Percentiles rank a stretch among this genome's conserved stretches.
phyloP scores from a whole-genome alignment of 1,140 invertebrate species.

The Aphidius gifuensis region DNA sequence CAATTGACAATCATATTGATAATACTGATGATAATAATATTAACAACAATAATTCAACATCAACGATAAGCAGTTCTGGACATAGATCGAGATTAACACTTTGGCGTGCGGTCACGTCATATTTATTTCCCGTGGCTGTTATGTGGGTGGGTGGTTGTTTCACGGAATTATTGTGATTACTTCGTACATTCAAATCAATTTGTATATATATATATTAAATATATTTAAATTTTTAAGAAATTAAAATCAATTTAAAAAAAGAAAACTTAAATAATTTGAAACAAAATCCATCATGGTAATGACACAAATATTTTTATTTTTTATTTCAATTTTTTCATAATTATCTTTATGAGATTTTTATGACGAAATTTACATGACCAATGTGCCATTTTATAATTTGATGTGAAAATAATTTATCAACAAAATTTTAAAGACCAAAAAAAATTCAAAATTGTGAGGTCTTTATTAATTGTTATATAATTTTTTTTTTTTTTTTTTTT shows the following conservation, averaged over 20 bases:
- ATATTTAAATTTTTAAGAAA: neutral
- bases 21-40: slow-evolving; percentile 8
- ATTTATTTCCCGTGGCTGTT: slow-evolving; percentile 75
- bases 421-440: too few relatives aligned
- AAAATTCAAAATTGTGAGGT: too few relatives aligned
- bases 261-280: neutral
- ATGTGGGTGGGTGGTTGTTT: slow-evolving; percentile 80
- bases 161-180: slow-evolving; percentile 74
- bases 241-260: neutral
- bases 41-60: slow-evolving; percentile 30
- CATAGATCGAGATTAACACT: slow-evolving; percentile 63
- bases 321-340: neutral
- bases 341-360: slow-evolving; percentile 1
- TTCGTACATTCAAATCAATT: slow-evolving; percentile 10
- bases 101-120: slow-evolving; percentile 66
- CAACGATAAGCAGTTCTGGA: slow-evolving; percentile 31
- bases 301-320: neutral
- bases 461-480: too few relatives aligned
- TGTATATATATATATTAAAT: neutral
- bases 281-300: neutral
- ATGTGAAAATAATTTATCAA: too few relatives aligned
- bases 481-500: too few relatives aligned
- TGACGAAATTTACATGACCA: slow-evolving; percentile 11
- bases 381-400: slow-evolving; percentile 19
- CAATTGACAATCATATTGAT: neutral